Evolutionary conservation across 1,140 invertebrate genomes (phyloP), one percentile per base, ranked within the genome.

Genomic region (Psix sp.): DNA sequence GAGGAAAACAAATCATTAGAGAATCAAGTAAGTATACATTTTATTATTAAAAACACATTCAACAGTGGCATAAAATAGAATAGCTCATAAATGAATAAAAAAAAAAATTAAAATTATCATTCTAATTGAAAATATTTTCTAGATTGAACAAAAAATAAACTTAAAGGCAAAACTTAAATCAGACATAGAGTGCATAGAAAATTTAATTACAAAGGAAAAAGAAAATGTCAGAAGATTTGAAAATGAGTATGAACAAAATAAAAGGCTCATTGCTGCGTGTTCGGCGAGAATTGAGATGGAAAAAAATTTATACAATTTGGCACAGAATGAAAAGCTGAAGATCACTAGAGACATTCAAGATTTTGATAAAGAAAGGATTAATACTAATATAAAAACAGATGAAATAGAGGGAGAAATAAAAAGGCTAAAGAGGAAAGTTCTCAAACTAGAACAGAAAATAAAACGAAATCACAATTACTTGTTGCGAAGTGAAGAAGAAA

Each of bases 1-100:
- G 88, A 89, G 45, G 90, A 91, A 78, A 94, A 94, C 73, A 89
- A 90, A 82, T 80, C 73, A 71, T 83, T 93, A 9, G 91, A 94
- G 84, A 85, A 80, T 79, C 86, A 88, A 80, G 91, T 87, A 87
- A 1, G 81, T 42, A 14, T 45, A 40, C 48, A 16, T 65, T 2
- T 65, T 63, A 39, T 67, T 45, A 20, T 73, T 42, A 14, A 42
- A 36, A 26, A 40, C 26, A 16, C 35, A 17, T 43, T 17, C 40
- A 13, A 26, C 24, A 36, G 35, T 26, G 59, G 5, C 16, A 21
- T 39, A 46, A 39, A 13, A 13, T 9, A 26, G 51, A 45, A 11
- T 43, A 29, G 1, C 17, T 31, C 31, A 10, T 6, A 21, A 26
- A 43, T 13, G 29, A 18, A 10, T 26, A 15, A 40, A 16, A 39